Evolutionary conservation across 1,140 invertebrate species (phyloP).

Genomic region (Agrypnia vestita): DNA sequence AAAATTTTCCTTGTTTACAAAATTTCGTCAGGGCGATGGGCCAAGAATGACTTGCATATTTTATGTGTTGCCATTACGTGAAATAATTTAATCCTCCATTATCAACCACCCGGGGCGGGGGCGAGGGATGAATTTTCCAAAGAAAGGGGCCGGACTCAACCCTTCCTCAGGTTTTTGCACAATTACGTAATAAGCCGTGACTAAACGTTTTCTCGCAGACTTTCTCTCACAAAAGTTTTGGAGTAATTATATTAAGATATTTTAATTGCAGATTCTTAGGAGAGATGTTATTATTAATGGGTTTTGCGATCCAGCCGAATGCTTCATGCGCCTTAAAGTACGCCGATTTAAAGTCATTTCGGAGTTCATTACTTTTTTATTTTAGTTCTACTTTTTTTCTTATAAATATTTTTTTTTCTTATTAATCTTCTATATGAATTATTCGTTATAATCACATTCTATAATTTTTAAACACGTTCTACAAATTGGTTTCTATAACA

Average conservation of each 20-base stretch:
- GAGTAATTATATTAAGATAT: slow-evolving; percentile 61
- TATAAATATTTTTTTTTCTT: too few relatives aligned
- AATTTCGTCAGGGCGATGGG: slow-evolving; percentile 44
- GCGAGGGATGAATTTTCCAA: slow-evolving; percentile 15
- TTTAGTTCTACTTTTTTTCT: too few relatives aligned
- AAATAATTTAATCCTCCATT: slow-evolving; percentile 60
- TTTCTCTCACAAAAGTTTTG: slow-evolving; percentile 53
- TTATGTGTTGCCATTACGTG: slow-evolving; percentile 57
- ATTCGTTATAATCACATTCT: too few relatives aligned
- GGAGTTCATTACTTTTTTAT: too few relatives aligned
- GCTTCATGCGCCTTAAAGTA: not conserved
- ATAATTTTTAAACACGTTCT: too few relatives aligned
- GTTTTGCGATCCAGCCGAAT: slow-evolving; percentile 32
- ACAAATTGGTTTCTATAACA: too few relatives aligned
- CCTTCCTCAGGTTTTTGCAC: slow-evolving; percentile 60
- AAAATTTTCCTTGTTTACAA: slow-evolving; percentile 51
- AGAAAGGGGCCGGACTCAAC: slow-evolving; percentile 44
- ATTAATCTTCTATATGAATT: too few relatives aligned
- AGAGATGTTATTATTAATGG: slow-evolving; percentile 55
- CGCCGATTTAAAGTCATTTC: too few relatives aligned
- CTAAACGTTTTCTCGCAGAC: slow-evolving; percentile 60
- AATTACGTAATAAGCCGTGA: slow-evolving; percentile 62
- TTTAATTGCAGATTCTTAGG: slow-evolving; percentile 60
- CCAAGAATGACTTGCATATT: slow-evolving; percentile 58
- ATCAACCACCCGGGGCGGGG: slow-evolving; percentile 40